Conservation (phyloP, 2,797 vertebrate species). For the Chelidonichthys spinosus region DNA sequence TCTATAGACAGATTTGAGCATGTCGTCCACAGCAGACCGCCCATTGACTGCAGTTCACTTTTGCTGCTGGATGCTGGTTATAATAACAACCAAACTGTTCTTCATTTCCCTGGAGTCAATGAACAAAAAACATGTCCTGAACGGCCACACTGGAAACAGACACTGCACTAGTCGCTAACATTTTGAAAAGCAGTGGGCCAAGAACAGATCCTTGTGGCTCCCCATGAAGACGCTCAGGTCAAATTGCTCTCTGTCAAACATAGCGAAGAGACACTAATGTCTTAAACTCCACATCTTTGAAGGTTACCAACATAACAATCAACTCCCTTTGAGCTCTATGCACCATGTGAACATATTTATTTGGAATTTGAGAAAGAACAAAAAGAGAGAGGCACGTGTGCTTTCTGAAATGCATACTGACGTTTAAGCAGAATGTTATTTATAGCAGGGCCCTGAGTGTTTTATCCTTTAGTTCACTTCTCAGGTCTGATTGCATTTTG, state of each 20-base stretch:
- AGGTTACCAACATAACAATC: not conserved
- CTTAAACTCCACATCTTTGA: not conserved
- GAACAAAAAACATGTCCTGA: not conserved
- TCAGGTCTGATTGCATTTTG: not conserved
- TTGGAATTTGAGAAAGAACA: not conserved
- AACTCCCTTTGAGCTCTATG: not conserved
- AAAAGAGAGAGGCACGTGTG: no score
- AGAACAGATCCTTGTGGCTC: conserved; percentile 1
- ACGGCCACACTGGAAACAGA: not conserved
- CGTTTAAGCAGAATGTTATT: not conserved
- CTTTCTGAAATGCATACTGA: no score
- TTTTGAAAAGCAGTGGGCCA: not conserved
- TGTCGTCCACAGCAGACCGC: no score
- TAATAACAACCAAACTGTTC: no score
- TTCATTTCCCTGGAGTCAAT: not conserved
- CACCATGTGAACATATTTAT: not conserved
- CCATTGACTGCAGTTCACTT: no score
- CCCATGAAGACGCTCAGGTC: not conserved
- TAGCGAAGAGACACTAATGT: not conserved
- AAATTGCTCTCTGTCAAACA: not conserved
- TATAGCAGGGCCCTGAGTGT: not conserved
- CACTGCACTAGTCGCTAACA: not conserved
- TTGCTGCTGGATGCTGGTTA: not conserved
- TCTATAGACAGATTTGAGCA: no score
- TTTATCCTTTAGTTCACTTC: not conserved